Evolutionary conservation across 2,797 vertebrate genomes (phyloP).

Genomic region (Picus viridis): DNA sequence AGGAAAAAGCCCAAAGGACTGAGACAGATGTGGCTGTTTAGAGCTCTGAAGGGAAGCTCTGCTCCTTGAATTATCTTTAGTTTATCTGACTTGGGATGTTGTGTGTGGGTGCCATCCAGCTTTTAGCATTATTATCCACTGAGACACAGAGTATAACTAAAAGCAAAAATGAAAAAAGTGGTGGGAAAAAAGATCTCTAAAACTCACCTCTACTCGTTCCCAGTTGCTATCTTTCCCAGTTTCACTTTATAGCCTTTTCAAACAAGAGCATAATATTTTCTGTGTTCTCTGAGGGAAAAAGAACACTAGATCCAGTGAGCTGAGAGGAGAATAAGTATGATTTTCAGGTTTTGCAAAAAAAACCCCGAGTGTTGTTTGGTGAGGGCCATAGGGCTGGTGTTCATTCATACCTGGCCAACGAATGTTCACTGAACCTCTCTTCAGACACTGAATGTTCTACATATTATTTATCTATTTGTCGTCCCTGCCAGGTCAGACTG

Average conservation of each 20-base stretch:
- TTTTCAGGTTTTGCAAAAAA: neutral
- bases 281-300: neutral
- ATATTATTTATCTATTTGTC: neutral
- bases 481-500: neutral
- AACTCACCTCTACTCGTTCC: neutral
- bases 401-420: neutral
- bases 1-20: neutral
- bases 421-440: neutral
- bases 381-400: neutral
- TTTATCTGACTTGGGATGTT: neutral
- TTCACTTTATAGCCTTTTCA: neutral
- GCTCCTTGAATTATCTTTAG: neutral
- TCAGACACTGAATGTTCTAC: neutral
- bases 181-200: neutral
- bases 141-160: neutral
- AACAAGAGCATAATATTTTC: neutral
- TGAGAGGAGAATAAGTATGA: neutral
- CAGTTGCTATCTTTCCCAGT: neutral
- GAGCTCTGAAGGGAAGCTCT: constrained; percentile 4
- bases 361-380: neutral
- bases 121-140: neutral
- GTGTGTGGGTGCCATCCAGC: neutral
- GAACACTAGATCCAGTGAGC: neutral
- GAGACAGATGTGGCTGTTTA: neutral
- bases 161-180: neutral